Evolutionary conservation across 1,140 invertebrate genomes (phyloP), one percentile per base, ranked within the genome.

Genomic region (Drosophila nigromelanica): DNA sequence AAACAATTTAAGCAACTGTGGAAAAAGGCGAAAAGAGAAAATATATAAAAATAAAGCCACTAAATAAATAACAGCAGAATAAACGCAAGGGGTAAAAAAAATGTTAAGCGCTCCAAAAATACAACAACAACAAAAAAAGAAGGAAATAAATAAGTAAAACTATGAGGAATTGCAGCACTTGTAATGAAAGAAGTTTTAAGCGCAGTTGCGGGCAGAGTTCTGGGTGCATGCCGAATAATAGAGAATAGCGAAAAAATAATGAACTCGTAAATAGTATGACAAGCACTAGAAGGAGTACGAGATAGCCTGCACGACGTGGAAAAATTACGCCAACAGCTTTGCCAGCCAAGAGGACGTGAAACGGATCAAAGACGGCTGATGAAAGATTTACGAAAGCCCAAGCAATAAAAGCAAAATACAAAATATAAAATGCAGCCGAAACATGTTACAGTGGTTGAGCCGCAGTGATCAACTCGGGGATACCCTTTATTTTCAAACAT

Each of bases 241-340:
- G 80, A 76, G 80, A 76, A 80, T 47, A 72, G 75, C 60, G 48
- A 51, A 69, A 80, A 80, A 85, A 83, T 83, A 83, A 83, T 83
- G 85, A 83, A 83, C 80, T 85, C 80, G 80, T 83, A 83, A 83
- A 83, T 83, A 83, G 66, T 63, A 74, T 83, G 80, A 80, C 80
- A 76, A 73, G 76, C 60, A n/a, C 35, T 68, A 50, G 43, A 42
- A 43, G 7, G 76, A 67, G 15, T 24, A 37, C 39, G 18, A 33
- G 39, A 55, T 33, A 24, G 71, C 14, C 18, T 10, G 43, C 35
- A 52, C 54, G 47, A 69, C 61, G 50, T 42, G 52, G 54, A 82
- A 73, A 82, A 82, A 82, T 82, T 63, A 73, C 61, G 35, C 33
- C 50, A 63, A 50, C 76, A 76, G 52, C 71, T 62, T 76, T 48